Evolutionary conservation across 2,888 invertebrate species (phyloP).

Genomic region (Lomographa bimaculata): DNA sequence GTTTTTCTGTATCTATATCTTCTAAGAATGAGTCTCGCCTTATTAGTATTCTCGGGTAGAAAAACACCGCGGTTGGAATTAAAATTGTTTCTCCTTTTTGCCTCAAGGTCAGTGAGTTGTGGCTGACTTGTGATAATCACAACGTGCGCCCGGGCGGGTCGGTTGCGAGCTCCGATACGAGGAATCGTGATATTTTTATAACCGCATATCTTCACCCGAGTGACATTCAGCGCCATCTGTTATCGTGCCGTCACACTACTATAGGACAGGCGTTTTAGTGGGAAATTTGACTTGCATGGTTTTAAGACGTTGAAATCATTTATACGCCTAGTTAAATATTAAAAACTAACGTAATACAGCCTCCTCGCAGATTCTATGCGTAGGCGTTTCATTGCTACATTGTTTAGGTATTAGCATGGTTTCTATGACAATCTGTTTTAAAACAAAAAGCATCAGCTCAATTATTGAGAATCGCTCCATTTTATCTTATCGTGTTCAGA

Average conservation of each 20-base stretch:
- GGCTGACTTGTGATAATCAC: conserved; percentile 64
- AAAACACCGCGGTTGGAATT: conserved; percentile 64
- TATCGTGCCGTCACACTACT: conserved; percentile 1
- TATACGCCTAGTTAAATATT: too few relatives aligned
- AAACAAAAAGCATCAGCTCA: too few relatives aligned
- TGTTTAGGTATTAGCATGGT: too few relatives aligned
- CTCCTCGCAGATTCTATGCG: too few relatives aligned
- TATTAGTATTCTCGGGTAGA: conserved; percentile 65
- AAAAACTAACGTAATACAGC: too few relatives aligned
- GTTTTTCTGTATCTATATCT: conserved; percentile 27
- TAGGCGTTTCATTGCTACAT: too few relatives aligned
- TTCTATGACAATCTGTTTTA: too few relatives aligned
- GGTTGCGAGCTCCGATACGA: conserved; percentile 51
- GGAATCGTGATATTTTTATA: conserved; percentile 63
- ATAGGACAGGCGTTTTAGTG: conserved; percentile 9
- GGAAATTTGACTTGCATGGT: conserved; percentile 19
- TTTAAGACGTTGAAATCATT: too few relatives aligned
- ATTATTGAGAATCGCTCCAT: background rate
- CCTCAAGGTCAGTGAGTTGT: conserved; percentile 77
- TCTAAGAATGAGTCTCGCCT: conserved; percentile 52
- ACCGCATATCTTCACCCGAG: conserved; percentile 31
- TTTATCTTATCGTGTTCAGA: conserved; percentile 32
- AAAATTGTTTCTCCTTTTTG: conserved; percentile 75
- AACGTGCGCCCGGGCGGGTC: conserved; percentile 43
- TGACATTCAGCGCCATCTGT: conserved; percentile 58